Evolutionary conservation across 2,888 invertebrate species (phyloP), one percentile per base, ranked within the genome.

Genomic region (Celastrina argiolus): DNA sequence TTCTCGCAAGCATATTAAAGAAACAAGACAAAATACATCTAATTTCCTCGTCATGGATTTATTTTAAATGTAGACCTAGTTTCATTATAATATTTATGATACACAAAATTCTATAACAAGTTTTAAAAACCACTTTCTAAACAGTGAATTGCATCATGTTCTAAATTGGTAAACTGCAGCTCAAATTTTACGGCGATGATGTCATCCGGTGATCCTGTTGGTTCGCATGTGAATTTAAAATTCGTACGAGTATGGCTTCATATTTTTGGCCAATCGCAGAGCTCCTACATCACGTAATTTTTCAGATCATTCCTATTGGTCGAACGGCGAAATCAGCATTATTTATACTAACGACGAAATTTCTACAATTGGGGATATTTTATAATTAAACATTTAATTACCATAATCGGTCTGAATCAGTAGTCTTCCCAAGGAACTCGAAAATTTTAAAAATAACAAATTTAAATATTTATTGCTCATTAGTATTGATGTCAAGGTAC

Each of bases 111-210:
- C 28, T 22, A 56, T n/a, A 66, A 61, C 28, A 34, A 22, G 42
- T 56, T 39, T 59, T 41, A 42, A 63, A 63, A 63, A 63, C 66
- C 16, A 41, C 41, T 56, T 56, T 66, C 45, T 51, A 68, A 66
- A 42, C 59, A 31, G 31, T 16, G n/a, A 56, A 68, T 68, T 68
- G 51, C 68, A 66, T 68, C 64, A 68, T 42, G 39, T 34, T 28
- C 41, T 68, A 45, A 63, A 64, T 36, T 67, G 18, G 34, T 5
- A 56, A 64, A 66, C 64, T 66, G 42, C 66, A 67, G 18, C 34
- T 59, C 10, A 18, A 39, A 61, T 61, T 22, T 12, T 14, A 61
- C 14, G 12, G n/a, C 41, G 66, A n/a, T 68, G 68, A 68, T 61
- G 64, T 68, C 66, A 68, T 64, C 16, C 28, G 18, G 22, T 61